Percentiles rank a stretch among this genome's conserved stretches.
Conservation (phyloP, 2,113 vertebrate species). For the Takifugu bimaculatus region DNA sequence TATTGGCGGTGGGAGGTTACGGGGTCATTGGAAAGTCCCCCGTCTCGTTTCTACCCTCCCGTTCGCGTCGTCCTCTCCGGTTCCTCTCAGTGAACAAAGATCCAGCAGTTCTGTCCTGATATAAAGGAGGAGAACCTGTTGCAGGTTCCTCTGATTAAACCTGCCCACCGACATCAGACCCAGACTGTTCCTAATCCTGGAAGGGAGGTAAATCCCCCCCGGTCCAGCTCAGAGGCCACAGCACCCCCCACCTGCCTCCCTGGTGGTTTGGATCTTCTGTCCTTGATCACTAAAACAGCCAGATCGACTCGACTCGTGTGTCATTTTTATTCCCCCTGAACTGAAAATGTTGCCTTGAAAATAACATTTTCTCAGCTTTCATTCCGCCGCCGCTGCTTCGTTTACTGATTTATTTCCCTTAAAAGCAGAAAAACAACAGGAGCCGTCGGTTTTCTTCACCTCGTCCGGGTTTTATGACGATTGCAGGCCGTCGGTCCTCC, state of each 20-base stretch:
- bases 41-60: too few relatives aligned
- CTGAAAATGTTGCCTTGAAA: conserved; percentile 50
- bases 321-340: conserved; percentile 8
- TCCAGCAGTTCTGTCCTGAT: too few relatives aligned
- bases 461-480: background rate
- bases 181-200: too few relatives aligned
- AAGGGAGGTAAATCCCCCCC: background rate
- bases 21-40: too few relatives aligned
- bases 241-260: conserved; percentile 26
- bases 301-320: conserved; percentile 17
- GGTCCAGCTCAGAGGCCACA: conserved; percentile 5
- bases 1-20: too few relatives aligned
- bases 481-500: conserved; percentile 48
- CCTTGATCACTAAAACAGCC: conserved; percentile 21
- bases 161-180: too few relatives aligned
- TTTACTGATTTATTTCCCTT: background rate
- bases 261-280: conserved; percentile 38
- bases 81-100: too few relatives aligned
- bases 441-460: background rate
- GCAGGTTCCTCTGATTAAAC: too few relatives aligned
- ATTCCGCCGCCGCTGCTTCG: conserved; percentile 1
- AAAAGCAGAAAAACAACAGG: background rate
- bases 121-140: too few relatives aligned
- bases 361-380: conserved; percentile 36
- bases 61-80: too few relatives aligned